Conservation (phyloP, 2,797 vertebrate species). For the Myiotriccus ornatus region DNA sequence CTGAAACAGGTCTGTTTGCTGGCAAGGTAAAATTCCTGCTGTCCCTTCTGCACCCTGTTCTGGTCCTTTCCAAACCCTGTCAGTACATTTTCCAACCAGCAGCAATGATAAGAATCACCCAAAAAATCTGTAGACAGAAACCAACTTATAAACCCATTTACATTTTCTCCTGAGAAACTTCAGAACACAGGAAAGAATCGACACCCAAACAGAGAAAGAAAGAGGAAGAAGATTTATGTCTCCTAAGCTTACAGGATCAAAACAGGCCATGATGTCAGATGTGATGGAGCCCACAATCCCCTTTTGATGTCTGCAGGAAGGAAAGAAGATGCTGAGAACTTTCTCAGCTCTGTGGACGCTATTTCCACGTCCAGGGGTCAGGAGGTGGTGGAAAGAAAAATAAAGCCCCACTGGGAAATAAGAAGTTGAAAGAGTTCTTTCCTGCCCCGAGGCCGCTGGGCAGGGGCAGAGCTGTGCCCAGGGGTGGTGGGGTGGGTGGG, state of each 20-base stretch:
- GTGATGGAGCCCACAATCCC: not conserved
- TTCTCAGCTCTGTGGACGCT: conserved; percentile 75
- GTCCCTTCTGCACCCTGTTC: not conserved
- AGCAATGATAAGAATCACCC: not conserved
- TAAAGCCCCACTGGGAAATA: conserved; percentile 61
- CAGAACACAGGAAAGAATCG: conserved; percentile 34
- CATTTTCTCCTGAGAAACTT: conserved; percentile 54
- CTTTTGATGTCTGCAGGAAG: conserved; percentile 76
- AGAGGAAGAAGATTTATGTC: conserved; percentile 49
- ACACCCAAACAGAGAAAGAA: conserved; percentile 39
- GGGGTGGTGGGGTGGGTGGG: not conserved
- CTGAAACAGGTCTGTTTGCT: not conserved
- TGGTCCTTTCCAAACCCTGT: not conserved
- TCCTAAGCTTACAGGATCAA: conserved; percentile 56
- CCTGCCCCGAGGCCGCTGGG: not conserved
- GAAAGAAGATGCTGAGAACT: conserved; percentile 79
- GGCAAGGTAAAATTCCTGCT: not conserved
- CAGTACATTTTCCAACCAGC: not conserved
- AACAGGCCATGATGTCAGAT: not conserved
- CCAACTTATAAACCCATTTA: not conserved
- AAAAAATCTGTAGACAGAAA: not conserved
- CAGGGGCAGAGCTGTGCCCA: not conserved
- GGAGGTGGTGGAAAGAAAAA: conserved; percentile 75
- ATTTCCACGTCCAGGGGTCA: conserved; percentile 76
- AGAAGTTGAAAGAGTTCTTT: conserved; percentile 73